Conservation (phyloP, 2,113 vertebrate species). For the Callochromis pleurospilus region DNA sequence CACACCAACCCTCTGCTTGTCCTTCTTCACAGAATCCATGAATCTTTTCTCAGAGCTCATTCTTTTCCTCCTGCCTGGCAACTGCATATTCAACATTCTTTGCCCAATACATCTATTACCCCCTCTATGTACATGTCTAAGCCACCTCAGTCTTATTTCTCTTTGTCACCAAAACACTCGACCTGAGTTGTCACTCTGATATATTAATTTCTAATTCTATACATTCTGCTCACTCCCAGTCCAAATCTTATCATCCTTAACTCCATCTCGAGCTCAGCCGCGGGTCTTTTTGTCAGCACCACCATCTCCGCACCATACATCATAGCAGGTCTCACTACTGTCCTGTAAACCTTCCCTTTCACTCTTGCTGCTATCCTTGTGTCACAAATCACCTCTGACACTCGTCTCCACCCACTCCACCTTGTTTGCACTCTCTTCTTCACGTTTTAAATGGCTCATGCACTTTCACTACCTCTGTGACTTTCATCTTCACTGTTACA, state of each 20-base stretch:
- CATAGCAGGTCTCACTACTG: not conserved
- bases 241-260: not conserved
- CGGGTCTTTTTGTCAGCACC: not conserved
- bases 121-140: not conserved
- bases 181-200: not conserved
- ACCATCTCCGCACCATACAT: not conserved
- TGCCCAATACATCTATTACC: not conserved
- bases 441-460: not conserved
- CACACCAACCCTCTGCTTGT: not conserved
- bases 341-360: not conserved
- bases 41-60: not conserved
- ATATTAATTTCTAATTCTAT: not conserved
- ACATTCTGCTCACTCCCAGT: not conserved
- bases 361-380: not conserved
- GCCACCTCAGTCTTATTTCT: not conserved
- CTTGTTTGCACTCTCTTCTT: not conserved
- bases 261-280: not conserved
- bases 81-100: not conserved
- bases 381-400: not conserved
- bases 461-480: not conserved
- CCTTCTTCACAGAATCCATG: not conserved
- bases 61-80: not conserved
- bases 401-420: not conserved
- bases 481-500: not conserved
- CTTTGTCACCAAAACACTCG: not conserved